A percentile compares a stretch with the other conserved stretches of the same genome.
Evolutionary conservation across 2,113 vertebrate genomes (phyloP).

Genomic region (Corythaeola cristata): DNA sequence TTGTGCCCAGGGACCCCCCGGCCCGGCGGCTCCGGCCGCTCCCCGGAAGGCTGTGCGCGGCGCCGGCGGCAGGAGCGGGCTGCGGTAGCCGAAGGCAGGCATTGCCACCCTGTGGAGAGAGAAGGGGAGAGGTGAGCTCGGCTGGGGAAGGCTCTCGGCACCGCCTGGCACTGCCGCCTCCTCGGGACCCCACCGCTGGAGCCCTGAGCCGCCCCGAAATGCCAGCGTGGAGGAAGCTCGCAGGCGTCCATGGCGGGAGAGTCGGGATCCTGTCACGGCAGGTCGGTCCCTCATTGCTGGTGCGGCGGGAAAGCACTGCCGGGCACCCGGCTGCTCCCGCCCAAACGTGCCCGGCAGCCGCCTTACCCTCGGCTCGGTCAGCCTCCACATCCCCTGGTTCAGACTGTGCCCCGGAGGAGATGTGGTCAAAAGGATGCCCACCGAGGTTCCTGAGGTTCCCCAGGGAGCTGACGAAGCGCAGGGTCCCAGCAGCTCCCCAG

Average conservation of each 20-base stretch:
- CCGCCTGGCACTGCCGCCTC: background rate
- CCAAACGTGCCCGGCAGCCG: accelerated
- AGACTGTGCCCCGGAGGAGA: accelerated
- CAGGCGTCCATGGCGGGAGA: accelerated
- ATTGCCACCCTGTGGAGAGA: conserved; percentile 70
- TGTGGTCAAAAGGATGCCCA: background rate
- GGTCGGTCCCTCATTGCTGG: accelerated
- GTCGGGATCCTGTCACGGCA: background rate
- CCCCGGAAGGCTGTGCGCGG: background rate
- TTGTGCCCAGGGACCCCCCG: background rate
- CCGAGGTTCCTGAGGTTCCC: background rate
- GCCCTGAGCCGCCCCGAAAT: background rate
- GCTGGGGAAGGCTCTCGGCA: background rate
- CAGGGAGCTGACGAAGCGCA: background rate
- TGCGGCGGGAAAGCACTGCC: accelerated
- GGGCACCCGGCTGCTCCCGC: background rate
- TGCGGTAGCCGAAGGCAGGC: conserved; percentile 25
- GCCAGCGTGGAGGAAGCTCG: accelerated
- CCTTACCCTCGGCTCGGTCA: accelerated
- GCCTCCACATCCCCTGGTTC: background rate
- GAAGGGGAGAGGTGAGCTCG: background rate
- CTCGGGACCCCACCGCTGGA: accelerated
- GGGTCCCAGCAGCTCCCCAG: background rate
- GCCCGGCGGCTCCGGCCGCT: background rate
- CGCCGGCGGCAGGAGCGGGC: background rate